Base-by-base conservation (phyloP, 1,140 invertebrate genomes). In the Pseudomyrmex sp. region DNA sequence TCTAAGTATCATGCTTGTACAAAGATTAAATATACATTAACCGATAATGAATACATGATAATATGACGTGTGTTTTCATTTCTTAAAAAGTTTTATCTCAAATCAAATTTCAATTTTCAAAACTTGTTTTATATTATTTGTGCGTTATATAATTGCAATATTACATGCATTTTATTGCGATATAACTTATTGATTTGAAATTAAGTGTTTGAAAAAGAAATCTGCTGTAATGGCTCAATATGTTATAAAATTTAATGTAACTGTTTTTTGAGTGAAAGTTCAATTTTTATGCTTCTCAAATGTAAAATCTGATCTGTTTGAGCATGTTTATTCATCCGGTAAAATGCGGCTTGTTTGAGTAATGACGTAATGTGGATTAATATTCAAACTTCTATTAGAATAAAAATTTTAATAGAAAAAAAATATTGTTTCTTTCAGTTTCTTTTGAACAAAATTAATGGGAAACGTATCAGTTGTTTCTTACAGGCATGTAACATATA, bases 321-420 rank as follows among this genome's bases (percentile, higher is more conserved):
- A 44, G 23, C 23, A 26, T 26, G 23, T 88, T 86, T 86, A 80
- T 88, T 85, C 74, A 82, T 66, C 56, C 77, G 77, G 66, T 85
- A 82, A 66, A 66, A 58, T 83, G 65, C 68, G 52, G 76, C 66
- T 50, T 83, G 70, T 88, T 74, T 74, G 85, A 85, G 86, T 86
- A 86, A 76, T 35, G 0, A 35, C 35, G 7, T 35, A 35, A 35
- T 35, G 79, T 74, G 69, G 61, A 76, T 44, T 48, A 23, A 26
- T 50, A 65, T 82, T 82, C 50, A 48, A 44, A 82, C 26, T 35
- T 7, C 5, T 35, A 35, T 5, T 35, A 7, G 5, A 35, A 35
- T 35, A 35, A 35, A 35, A 35, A 35, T 35, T 35, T 35, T 35
- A 35, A 35, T 35, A 35, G 5, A 35, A 35, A 35, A 35, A 35